Percentiles rank a stretch among this genome's conserved stretches.
phyloP scores from a whole-genome alignment of 2,888 invertebrate genomes.

The Dryadula phaetusa region DNA sequence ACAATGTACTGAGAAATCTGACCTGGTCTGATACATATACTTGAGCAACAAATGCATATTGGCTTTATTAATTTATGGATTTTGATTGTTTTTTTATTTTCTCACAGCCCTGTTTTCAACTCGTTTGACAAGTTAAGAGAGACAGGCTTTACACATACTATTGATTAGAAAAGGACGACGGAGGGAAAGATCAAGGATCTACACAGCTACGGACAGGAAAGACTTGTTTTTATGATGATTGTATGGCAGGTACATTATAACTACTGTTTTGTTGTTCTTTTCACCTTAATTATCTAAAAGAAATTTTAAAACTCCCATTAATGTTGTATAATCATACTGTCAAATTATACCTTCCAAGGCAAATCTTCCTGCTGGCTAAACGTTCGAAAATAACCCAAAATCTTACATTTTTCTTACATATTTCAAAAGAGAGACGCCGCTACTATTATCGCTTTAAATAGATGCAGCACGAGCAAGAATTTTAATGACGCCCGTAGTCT shows the following conservation, averaged over 20 bases:
- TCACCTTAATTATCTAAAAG: constrained; percentile 12
- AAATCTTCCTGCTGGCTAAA: not conserved
- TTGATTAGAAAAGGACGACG: constrained; percentile 45
- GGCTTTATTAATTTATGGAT: not conserved
- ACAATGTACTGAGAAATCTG: too few relatives aligned
- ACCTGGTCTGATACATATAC: too few relatives aligned
- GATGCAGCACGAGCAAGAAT: constrained; percentile 73
- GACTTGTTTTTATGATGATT: constrained; percentile 40
- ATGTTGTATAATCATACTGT: constrained; percentile 8
- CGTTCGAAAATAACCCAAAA: constrained; percentile 5
- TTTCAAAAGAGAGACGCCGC: constrained; percentile 35
- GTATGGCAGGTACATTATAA: constrained; percentile 35
- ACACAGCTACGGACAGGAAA: constrained; percentile 36
- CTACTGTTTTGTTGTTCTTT: constrained; percentile 20
- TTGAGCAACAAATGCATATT: not conserved
- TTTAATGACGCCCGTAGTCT: constrained; percentile 65
- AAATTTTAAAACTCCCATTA: constrained; percentile 18
- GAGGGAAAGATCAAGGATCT: constrained; percentile 44
- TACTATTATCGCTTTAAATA: constrained; percentile 66
- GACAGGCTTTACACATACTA: constrained; percentile 39
- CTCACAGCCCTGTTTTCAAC: constrained; percentile 40
- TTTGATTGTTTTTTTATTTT: not conserved
- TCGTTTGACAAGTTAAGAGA: constrained; percentile 52
- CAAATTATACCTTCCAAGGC: constrained; percentile 2
- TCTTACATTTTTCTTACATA: constrained; percentile 31